Evolutionary conservation across 1,140 invertebrate genomes (phyloP), one percentile per base, ranked within the genome.

Genomic region (Physella acuta): DNA sequence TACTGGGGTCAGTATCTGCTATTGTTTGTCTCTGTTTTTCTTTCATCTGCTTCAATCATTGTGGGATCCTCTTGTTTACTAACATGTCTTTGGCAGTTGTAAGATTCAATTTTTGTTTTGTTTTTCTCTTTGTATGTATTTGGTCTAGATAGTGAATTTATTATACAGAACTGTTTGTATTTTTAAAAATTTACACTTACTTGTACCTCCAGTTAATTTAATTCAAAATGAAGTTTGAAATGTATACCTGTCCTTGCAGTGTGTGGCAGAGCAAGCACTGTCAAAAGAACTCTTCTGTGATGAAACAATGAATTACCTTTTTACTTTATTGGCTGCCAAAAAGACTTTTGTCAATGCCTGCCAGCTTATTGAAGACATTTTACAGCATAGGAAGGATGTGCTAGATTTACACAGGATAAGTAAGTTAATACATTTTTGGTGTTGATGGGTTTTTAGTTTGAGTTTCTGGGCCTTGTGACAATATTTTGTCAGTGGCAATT

Each of bases 321-420:
- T 85, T 68, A 80, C 79, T 30, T 70, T 83, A 44, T 70, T 85
- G 39, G 76, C 74, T 39, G 75, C 77, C 56, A 72, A 79, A 64
- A 79, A 82, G 68, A 83, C 82, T 37, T 82, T 80, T 73, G 73
- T 83, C 34, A 81, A 78, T 64, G 76, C 83, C 16, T 85, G 82
- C 71, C 80, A 83, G 63, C 74, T 85, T 3, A 77, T 85, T 28
- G 84, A 85, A 68, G 83, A 84, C 68, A 80, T 85, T 74, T 66
- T 85, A 36, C 82, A 84, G 60, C 71, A 72, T 2, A 68, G 73
- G 24, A 75, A 68, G 71, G 72, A 75, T 24, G 78, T 82, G 20
- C 74, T 84, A 14, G 79, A 82, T 71, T 75, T 84, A 26, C 78
- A 79, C 66, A 77, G 74, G 71, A 82, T 83, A 20, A 59, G 82